These are phyloP conservation scores for Falco concolor DNA, from an alignment of 2,797 vertebrate genomes.

Conservation along the genomic window DNA sequence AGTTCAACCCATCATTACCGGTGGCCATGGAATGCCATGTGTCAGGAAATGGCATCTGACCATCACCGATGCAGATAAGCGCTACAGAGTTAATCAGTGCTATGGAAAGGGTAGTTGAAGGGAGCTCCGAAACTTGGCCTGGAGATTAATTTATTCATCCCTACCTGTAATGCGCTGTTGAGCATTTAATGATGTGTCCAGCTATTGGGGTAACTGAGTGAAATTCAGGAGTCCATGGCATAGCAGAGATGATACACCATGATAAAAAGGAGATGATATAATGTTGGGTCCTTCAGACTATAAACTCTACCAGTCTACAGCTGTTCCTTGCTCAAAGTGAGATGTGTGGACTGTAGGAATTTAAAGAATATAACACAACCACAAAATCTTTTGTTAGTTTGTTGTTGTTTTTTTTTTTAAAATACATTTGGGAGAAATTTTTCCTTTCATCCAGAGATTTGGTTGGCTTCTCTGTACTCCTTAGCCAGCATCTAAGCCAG, in stretches of 20 bases:
- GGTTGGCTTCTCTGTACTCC: not conserved
- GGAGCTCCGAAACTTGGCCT: not conserved
- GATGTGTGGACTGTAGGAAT: not conserved
- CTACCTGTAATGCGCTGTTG: not conserved
- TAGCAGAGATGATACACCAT: not conserved
- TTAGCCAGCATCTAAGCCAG: not conserved
- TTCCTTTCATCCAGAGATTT: not conserved
- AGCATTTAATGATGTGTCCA: not conserved
- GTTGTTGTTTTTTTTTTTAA: too few species aligned
- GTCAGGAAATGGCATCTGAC: constrained; percentile 20
- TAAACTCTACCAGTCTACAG: not conserved
- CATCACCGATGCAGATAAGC: not conserved
- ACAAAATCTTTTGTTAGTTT: not conserved
- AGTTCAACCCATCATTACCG: constrained; percentile 6
- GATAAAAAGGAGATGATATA: not conserved
- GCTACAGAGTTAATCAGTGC: not conserved
- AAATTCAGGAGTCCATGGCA: not conserved
- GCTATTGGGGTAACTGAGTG: not conserved
- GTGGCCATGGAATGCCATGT: constrained; percentile 3
- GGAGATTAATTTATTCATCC: constrained; percentile 2
- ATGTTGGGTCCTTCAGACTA: not conserved
- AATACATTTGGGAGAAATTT: not conserved
- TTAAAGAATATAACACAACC: not conserved
- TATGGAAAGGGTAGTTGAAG: not conserved
- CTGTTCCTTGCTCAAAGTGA: not conserved